Base-by-base conservation (phyloP, 2,888 invertebrate species). In the Enoplolaimus lenunculus region DNA sequence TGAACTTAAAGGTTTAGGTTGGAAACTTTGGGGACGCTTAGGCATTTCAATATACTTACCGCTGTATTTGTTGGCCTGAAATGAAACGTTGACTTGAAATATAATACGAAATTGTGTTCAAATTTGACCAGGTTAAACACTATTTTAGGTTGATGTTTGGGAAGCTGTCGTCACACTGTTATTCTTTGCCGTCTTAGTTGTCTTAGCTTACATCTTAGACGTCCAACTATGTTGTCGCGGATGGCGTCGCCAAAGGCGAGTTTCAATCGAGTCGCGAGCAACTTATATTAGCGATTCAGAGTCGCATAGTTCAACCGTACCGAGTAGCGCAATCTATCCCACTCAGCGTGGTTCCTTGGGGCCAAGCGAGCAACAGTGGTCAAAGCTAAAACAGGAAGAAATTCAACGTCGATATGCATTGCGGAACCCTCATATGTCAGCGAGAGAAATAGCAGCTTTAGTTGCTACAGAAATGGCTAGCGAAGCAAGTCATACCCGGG, bases 81-180 rank as follows among this genome's bases (percentile, higher is more conserved):
- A n/a, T n/a, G n/a, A n/a, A n/a, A n/a, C n/a, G n/a, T n/a, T n/a
- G n/a, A n/a, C n/a, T n/a, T n/a, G n/a, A n/a, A n/a, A n/a, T n/a
- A n/a, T n/a, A n/a, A n/a, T n/a, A n/a, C n/a, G n/a, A n/a, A n/a
- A n/a, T n/a, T n/a, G n/a, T n/a, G n/a, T 45, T 45, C 21, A 45
- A 21, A 45, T 45, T 7, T 7, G 21, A 45, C 7, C 21, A 45
- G 7, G 21, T 7, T 21, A 13, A 21, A 45, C 45, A 13, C 21
- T 21, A 45, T 45, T 45, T 45, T 45, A 45, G 2, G 81, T 86
- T 33, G 85, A 85, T 68, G 74, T 70, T 16, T 86, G 86, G 86
- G 86, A 86, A 76, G 86, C 86, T 0, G 77, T 84, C 1, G 75
- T 86, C 65, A 86, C 86, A 0, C 81, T 86, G 70, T 75, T 85